phyloP scores from a whole-genome alignment of 2,888 invertebrate species.

The Mystacides longicornis region DNA sequence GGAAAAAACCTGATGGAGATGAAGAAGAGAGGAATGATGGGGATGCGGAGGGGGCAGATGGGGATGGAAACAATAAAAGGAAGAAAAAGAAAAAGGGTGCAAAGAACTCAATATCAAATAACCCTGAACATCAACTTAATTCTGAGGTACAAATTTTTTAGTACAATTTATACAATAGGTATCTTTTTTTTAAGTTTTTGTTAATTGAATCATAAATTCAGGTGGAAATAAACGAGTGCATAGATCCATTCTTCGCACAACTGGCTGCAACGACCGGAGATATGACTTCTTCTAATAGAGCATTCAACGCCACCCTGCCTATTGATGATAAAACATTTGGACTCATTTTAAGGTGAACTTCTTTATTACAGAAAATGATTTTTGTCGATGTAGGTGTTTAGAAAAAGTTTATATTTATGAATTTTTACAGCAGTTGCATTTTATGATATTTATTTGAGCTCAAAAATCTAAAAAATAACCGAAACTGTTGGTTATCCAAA shows the following conservation, averaged over 20 bases:
- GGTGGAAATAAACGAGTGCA: constrained; percentile 36
- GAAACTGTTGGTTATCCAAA: no score
- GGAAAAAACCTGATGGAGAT: constrained; percentile 42
- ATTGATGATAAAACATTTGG: constrained; percentile 42
- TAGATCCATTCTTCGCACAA: constrained; percentile 55
- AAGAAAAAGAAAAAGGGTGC: constrained; percentile 24
- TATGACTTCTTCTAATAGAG: constrained; percentile 53
- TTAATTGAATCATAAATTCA: constrained; percentile 7
- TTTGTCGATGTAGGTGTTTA: no score
- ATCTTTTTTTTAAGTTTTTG: no score
- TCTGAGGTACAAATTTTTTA: constrained; percentile 17
- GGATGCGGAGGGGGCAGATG: constrained; percentile 23
- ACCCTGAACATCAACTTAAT: constrained; percentile 23
- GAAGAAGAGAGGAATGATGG: constrained; percentile 23
- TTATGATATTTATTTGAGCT: no score
- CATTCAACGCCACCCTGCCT: constrained; percentile 52
- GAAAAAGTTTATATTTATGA: no score
- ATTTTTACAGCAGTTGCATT: no score
- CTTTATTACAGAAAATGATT: no score
- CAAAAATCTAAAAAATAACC: no score
- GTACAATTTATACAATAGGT: no score
- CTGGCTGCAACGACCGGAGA: constrained; percentile 53
- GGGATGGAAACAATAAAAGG: constrained; percentile 24
- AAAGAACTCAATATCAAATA: constrained; percentile 21
- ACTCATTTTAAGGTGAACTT: constrained; percentile 38